Percentiles rank a stretch among this genome's conserved stretches.
Conservation (phyloP, 2,888 invertebrate genomes). For the Synergus laeviventris region DNA sequence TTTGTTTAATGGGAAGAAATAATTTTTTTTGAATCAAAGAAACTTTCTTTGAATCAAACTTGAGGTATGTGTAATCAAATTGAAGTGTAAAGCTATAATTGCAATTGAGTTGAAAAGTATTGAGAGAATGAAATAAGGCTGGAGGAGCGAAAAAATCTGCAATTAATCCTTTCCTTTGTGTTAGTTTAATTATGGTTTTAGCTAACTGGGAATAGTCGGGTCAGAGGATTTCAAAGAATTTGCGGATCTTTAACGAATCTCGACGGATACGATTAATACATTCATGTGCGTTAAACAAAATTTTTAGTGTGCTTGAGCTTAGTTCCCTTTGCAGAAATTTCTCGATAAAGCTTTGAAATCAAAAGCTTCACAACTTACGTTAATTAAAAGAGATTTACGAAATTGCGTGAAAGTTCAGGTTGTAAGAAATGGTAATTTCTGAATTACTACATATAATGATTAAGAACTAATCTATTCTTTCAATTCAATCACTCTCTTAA, state of each 20-base stretch:
- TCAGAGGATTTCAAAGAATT: constrained; percentile 22
- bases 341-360: background rate
- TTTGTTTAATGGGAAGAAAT: no score
- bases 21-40: background rate
- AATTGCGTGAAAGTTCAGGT: background rate
- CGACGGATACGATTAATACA: constrained; percentile 5
- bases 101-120: background rate
- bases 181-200: constrained; percentile 17
- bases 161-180: constrained; percentile 4
- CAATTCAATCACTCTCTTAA: background rate
- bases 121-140: background rate
- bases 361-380: background rate
- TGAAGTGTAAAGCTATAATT: background rate
- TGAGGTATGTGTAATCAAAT: background rate
- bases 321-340: background rate
- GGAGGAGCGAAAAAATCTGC: background rate
- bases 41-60: no score
- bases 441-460: no score
- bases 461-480: background rate
- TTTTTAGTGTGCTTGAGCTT: background rate
- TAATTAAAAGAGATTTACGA: background rate
- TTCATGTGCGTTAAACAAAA: constrained; percentile 6
- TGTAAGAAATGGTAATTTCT: no score
- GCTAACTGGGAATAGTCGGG: constrained; percentile 1
- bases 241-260: constrained; percentile 12